These are phyloP conservation scores for Gavialis gangeticus DNA, from an alignment of 2,113 vertebrate genomes.

Conservation along the genomic window DNA sequence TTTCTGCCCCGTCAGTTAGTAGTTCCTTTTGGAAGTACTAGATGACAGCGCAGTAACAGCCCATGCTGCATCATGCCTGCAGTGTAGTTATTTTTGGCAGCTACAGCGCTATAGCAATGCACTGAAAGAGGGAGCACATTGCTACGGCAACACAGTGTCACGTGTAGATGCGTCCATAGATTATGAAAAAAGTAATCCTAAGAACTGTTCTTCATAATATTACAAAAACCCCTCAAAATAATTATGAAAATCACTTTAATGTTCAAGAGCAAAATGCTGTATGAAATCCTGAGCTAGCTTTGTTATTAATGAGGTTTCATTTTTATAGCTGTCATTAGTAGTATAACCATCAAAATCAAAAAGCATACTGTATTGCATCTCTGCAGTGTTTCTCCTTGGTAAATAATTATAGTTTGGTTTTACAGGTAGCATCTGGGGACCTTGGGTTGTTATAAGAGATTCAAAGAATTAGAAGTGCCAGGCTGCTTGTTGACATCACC, in stretches of 20 bases:
- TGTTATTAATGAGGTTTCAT: neutral
- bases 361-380: neutral
- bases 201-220: neutral
- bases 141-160: no score
- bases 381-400: neutral
- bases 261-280: neutral
- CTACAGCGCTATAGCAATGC: no score
- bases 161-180: no score
- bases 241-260: neutral
- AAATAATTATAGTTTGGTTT: constrained; percentile 23
- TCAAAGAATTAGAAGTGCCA: constrained; percentile 1
- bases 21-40: no score
- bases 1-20: no score
- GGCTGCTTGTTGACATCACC: neutral
- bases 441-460: neutral
- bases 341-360: constrained; percentile 15
- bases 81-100: no score
- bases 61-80: no score
- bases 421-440: neutral
- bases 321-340: neutral
- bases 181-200: no score
- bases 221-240: constrained; percentile 12
- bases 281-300: neutral
- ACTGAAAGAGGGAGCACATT: no score
- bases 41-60: no score